Evolutionary conservation across 2,888 invertebrate species (phyloP).

Genomic region (Melinaea menophilus): DNA sequence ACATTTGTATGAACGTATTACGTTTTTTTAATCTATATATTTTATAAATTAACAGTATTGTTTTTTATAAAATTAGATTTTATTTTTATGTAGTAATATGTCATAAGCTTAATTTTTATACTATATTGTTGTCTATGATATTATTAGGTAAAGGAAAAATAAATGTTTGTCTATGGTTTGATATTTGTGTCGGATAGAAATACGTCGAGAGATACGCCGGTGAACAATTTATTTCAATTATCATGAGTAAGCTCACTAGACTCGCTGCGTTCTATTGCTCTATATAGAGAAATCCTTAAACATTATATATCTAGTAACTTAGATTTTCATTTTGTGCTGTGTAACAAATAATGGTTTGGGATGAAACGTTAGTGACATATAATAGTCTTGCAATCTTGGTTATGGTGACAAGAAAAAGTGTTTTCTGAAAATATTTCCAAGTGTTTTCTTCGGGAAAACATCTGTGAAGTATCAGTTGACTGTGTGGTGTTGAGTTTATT

Average conservation of each 20-base stretch:
- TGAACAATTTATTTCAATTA: constrained; percentile 73
- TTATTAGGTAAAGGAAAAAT: constrained; percentile 18
- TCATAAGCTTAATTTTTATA: too few relatives aligned
- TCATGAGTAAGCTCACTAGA: constrained; percentile 63
- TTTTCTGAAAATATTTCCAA: constrained; percentile 74
- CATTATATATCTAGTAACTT: constrained; percentile 45
- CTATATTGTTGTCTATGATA: too few relatives aligned
- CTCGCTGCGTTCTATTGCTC: constrained; percentile 56
- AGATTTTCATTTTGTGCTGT: constrained; percentile 52
- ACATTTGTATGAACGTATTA: too few relatives aligned
- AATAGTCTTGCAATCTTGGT: constrained; percentile 70
- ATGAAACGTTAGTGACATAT: constrained; percentile 75
- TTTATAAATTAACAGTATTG: too few relatives aligned
- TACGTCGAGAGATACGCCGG: constrained; percentile 69
- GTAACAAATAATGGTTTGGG: constrained; percentile 71
- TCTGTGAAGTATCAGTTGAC: constrained; percentile 59
- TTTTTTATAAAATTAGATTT: too few relatives aligned
- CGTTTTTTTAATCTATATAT: too few relatives aligned
- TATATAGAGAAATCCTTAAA: constrained; percentile 54
- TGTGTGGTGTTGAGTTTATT: constrained; percentile 58
- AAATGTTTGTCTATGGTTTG: constrained; percentile 49
- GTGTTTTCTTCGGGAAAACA: constrained; percentile 70
- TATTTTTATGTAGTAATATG: too few relatives aligned
- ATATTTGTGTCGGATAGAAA: constrained; percentile 72
- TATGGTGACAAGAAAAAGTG: constrained; percentile 77